A percentile compares a stretch with the other conserved stretches of the same genome.
These are phyloP conservation scores for Lasius fuliginosus DNA, from an alignment of 2,888 invertebrate genomes.

Conservation along the genomic window DNA sequence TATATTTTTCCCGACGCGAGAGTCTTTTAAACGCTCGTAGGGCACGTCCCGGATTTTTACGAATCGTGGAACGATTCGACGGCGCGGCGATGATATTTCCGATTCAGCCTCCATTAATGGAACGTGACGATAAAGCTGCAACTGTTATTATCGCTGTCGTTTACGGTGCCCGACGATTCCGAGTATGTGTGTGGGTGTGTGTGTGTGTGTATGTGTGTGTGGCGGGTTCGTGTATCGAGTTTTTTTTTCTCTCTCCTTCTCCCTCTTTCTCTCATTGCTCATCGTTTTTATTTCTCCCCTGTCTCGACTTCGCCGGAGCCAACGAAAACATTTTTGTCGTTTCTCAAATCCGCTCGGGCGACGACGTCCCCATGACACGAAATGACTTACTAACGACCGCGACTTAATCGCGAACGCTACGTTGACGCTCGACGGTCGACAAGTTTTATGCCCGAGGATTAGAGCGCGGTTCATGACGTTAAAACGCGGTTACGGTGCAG, in stretches of 20 bases:
- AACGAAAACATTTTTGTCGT: constrained; percentile 64
- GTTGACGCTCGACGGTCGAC: constrained; percentile 49
- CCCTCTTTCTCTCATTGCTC: neutral
- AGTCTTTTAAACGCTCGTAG: constrained; percentile 56
- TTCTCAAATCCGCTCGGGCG: constrained; percentile 43
- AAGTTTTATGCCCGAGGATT: constrained; percentile 69
- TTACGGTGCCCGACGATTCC: constrained; percentile 53
- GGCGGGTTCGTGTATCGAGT: constrained; percentile 23
- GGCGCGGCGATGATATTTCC: constrained; percentile 49
- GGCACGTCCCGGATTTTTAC: constrained; percentile 55
- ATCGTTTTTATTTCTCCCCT: constrained; percentile 25
- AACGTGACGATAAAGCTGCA: constrained; percentile 61
- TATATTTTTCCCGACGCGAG: constrained; percentile 48
- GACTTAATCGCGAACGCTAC: constrained; percentile 67
- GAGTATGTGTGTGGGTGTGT: constrained; percentile 22
- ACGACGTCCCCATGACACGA: constrained; percentile 62
- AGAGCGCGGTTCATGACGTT: constrained; percentile 58
- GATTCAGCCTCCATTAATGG: constrained; percentile 66
- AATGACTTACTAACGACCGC: constrained; percentile 74
- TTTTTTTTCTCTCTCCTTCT: neutral
- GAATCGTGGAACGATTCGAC: constrained; percentile 44
- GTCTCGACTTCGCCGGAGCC: neutral
- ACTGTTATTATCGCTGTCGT: constrained; percentile 59
- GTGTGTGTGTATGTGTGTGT: too few species aligned
- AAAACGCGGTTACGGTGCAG: constrained; percentile 68